These are phyloP conservation scores for Carettochelys insculpta DNA, from an alignment of 2,113 vertebrate genomes.

Conservation along the genomic window DNA sequence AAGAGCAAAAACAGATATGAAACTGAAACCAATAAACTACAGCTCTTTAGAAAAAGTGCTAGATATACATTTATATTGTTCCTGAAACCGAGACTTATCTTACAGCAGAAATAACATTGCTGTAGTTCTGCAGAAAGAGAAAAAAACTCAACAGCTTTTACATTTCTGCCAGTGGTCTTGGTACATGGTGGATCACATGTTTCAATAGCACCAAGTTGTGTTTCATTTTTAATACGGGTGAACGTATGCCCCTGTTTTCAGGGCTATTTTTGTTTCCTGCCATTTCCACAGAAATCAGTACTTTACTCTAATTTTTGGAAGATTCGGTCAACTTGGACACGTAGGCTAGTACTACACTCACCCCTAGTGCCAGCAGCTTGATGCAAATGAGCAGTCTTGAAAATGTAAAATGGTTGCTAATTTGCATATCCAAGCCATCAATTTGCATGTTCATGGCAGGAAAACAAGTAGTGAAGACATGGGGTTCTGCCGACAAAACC, in stretches of 20 bases:
- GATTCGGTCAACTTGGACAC: not conserved
- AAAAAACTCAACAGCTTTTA: not conserved
- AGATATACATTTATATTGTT: not conserved
- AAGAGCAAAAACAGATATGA: not conserved
- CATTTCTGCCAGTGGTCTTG: not conserved
- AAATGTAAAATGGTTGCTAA: too few relatives aligned
- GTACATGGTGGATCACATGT: not conserved
- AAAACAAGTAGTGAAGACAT: too few relatives aligned
- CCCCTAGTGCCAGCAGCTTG: too few relatives aligned
- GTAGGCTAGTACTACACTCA: too few relatives aligned
- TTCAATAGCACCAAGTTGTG: not conserved
- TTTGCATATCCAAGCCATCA: too few relatives aligned
- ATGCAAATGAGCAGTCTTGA: too few relatives aligned
- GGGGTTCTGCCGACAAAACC: too few relatives aligned
- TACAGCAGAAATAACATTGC: not conserved
- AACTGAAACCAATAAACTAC: not conserved
- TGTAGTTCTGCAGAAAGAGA: not conserved
- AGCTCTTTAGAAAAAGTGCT: not conserved
- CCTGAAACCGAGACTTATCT: not conserved
- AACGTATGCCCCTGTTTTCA: not conserved
- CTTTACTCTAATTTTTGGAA: not conserved
- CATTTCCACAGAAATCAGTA: not conserved
- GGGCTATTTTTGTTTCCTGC: too few relatives aligned
- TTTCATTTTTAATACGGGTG: not conserved
- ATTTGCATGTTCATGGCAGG: too few relatives aligned